These are phyloP conservation scores for Alcedo quadribrachys DNA, from an alignment of 2,797 vertebrate genomes.

Conservation along the genomic window DNA sequence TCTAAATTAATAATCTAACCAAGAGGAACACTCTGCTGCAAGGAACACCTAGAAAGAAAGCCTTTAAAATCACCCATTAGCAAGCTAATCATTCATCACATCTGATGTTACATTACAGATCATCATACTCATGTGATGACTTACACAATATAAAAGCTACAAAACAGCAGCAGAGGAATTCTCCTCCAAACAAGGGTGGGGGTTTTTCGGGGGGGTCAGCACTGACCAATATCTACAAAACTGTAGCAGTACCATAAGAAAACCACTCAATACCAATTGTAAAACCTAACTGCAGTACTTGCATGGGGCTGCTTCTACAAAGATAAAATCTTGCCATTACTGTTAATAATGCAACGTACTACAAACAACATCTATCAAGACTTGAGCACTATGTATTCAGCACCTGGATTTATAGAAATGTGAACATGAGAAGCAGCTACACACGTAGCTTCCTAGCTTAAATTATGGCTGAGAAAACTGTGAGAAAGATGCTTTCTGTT, in stretches of 20 bases:
- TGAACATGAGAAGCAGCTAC: not conserved
- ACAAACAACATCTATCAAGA: not conserved
- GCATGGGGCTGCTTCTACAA: not conserved
- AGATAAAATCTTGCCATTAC: not conserved
- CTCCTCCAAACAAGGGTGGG: not conserved
- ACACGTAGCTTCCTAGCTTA: not conserved
- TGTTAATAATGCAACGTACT: not conserved
- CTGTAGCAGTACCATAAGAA: not conserved
- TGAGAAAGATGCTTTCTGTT: not conserved
- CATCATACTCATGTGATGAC: fast-evolving
- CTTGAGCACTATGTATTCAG: not conserved
- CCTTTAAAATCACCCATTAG: not conserved
- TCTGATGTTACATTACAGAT: not conserved
- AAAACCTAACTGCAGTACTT: not conserved
- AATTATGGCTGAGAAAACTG: not conserved
- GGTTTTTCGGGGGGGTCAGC: not conserved
- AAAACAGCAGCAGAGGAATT: not conserved
- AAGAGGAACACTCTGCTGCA: not conserved
- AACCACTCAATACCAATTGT: not conserved
- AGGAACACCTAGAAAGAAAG: not conserved
- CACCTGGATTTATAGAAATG: not conserved
- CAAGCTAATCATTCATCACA: not conserved
- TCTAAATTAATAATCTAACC: slow-evolving; percentile 31
- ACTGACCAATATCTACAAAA: not conserved
- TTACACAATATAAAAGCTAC: not conserved